These are phyloP conservation scores for Syncerus caffer DNA, from an alignment of 2,797 vertebrate species.

Conservation along the genomic window DNA sequence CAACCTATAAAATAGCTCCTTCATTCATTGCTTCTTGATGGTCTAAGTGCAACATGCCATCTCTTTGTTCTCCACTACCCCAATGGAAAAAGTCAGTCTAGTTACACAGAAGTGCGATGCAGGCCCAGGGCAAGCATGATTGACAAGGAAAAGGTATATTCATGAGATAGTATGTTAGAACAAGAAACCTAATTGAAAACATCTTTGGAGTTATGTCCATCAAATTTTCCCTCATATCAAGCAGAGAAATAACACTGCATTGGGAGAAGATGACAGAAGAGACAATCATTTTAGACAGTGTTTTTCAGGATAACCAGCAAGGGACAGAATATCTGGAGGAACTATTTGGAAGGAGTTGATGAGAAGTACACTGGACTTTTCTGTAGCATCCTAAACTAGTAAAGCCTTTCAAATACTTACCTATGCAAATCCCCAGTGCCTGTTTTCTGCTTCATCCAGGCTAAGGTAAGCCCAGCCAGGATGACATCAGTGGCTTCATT, in stretches of 20 bases:
- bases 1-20: background rate
- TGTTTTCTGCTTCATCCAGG: background rate
- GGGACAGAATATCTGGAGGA: background rate
- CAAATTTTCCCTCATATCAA: background rate
- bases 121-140: background rate
- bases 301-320: background rate
- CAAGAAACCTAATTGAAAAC: constrained; percentile 1
- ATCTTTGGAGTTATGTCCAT: background rate
- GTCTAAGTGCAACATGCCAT: background rate
- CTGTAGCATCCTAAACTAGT: background rate
- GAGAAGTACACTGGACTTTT: background rate
- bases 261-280: background rate
- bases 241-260: background rate
- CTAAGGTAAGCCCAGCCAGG: background rate
- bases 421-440: background rate
- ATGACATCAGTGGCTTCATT: background rate
- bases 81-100: background rate
- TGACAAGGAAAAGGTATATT: background rate
- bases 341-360: background rate
- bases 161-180: background rate
- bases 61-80: background rate
- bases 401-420: background rate
- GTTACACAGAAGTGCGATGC: background rate
- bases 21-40: background rate
- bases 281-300: background rate